Percentiles rank a stretch among this genome's conserved stretches.
phyloP scores from a whole-genome alignment of 2,888 invertebrate species.

The Mythimna loreyi region DNA sequence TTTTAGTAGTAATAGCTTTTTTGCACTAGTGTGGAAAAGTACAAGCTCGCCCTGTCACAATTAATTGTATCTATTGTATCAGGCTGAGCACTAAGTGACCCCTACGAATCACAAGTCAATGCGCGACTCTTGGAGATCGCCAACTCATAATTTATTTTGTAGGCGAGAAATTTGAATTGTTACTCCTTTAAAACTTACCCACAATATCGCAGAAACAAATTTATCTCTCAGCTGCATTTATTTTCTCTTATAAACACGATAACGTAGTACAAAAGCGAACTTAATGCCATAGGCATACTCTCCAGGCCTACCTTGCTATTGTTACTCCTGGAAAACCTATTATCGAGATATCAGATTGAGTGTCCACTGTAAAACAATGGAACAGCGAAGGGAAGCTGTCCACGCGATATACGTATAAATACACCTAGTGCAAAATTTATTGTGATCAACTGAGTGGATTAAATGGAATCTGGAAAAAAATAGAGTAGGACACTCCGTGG shows the following conservation, averaged over 20 bases:
- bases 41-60: no score
- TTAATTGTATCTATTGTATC: no score
- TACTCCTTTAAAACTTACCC: neutral
- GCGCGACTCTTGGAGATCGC: no score
- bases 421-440: conserved; percentile 17
- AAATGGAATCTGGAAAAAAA: neutral
- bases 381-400: conserved; percentile 17
- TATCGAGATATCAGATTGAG: conserved; percentile 31
- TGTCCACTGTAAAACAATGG: conserved; percentile 22
- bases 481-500: no score
- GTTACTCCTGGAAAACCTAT: conserved; percentile 26
- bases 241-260: neutral
- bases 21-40: no score
- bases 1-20: no score
- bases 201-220: neutral
- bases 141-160: no score
- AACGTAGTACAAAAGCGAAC: neutral
- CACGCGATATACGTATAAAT: neutral
- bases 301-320: conserved; percentile 17
- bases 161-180: neutral
- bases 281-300: conserved; percentile 12
- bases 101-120: no score
- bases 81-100: no score
- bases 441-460: conserved; percentile 20
- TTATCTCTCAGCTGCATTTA: neutral